Percentiles rank a stretch among this genome's conserved stretches.
Conservation (phyloP, 2,113 vertebrate species). For the Kryptolebias marmoratus region DNA sequence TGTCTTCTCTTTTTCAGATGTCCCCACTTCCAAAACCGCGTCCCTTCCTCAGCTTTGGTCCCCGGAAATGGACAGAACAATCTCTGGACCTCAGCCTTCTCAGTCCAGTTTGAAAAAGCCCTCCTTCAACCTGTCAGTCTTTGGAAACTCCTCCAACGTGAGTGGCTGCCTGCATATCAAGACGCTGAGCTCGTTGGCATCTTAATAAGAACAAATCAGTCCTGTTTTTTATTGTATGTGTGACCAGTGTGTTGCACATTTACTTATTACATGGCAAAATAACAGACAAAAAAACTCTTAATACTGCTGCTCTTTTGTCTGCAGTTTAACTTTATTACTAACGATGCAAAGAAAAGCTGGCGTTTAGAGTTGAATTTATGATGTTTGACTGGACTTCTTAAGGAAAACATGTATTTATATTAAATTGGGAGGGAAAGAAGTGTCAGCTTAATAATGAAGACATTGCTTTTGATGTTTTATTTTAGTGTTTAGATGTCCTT, state of each 20-base stretch:
- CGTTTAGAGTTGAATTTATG: too few species aligned
- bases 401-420: too few species aligned
- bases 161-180: slow-evolving; percentile 68
- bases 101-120: slow-evolving; percentile 90
- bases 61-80: slow-evolving; percentile 88
- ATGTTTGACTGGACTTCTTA: too few species aligned
- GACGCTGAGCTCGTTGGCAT: background rate
- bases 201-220: background rate
- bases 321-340: too few species aligned
- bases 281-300: background rate
- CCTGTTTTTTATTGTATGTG: background rate
- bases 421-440: background rate
- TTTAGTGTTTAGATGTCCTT: background rate
- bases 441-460: background rate
- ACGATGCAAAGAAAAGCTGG: too few species aligned
- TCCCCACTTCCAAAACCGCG: slow-evolving; percentile 88
- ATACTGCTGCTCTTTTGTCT: background rate
- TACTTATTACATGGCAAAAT: too few species aligned
- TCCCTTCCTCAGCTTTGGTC: slow-evolving; percentile 91
- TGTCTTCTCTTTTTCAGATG: slow-evolving; percentile 81
- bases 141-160: slow-evolving; percentile 90
- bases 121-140: slow-evolving; percentile 95
- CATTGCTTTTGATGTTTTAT: background rate
- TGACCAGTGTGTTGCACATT: too few species aligned
- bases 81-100: slow-evolving; percentile 84